Evolutionary conservation across 64 coral and sea anemone genomes (phyloP), one percentile per base, ranked within the genome.

Genomic region (Montipora foliosa): DNA sequence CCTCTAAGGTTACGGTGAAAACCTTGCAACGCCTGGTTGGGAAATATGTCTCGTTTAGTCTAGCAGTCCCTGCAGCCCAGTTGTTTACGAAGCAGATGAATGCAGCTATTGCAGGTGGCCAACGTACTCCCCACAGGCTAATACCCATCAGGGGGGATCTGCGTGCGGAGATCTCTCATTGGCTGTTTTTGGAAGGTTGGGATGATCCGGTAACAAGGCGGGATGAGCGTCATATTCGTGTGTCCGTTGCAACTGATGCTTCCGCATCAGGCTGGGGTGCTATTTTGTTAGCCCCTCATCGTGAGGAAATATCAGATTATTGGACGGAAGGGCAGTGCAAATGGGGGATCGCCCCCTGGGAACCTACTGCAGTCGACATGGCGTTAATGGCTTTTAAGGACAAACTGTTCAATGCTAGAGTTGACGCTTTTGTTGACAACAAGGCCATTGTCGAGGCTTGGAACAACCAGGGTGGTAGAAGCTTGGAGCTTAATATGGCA

Each of bases 11-110:
- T 15, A 81, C 78, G 5, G 76, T 94, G 12, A 94, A 95, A 67
- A 79, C 24, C 81, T 37, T 37, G 1, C 29, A 37, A 37, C 29
- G 29, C 29, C 29, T 37, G 29, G 29, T 37, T 37, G 29, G 80
- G 15, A 95, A 95, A 55, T 95, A 88, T 72, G 75, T 86, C 44
- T 95, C 88, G 5, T 91, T 94, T 49, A 82, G 88, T 75, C 53
- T 91, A 19, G 93, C 82, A 21, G 88, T 95, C 13, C 88, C 93
- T 50, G 93, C n/a, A 13, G 73, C 88, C 21, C 53, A 51, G 12
- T 55, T 95, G 3, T 95, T 90, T 60, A 91, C 88, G 6, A 82
- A 81, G 57, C 73, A 90, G 64, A 94, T 94, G 73, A 94, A 94
- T 94, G 21, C 37, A 11, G 93, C 93, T 57, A 89, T 94, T 55